These are phyloP conservation scores for Meiosimyza decipiens DNA, from an alignment of 2,888 invertebrate species.

Conservation along the genomic window DNA sequence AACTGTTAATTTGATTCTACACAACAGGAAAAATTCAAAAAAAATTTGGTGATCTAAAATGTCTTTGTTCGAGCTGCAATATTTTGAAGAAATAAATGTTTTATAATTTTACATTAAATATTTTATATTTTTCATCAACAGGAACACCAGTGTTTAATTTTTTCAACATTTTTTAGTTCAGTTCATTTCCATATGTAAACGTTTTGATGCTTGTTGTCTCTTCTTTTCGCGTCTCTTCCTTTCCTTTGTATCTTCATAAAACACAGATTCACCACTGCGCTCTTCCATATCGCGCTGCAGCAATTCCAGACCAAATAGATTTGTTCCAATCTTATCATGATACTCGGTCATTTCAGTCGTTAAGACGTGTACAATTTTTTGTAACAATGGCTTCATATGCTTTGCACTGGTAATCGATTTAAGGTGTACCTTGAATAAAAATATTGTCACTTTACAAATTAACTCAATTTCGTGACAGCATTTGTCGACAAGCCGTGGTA, in stretches of 20 bases:
- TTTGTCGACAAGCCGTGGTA: conserved; percentile 75
- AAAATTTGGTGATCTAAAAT: conserved; percentile 1
- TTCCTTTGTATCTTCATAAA: conserved; percentile 78
- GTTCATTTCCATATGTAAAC: conserved; percentile 57
- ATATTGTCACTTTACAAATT: conserved; percentile 79
- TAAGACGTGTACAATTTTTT: conserved; percentile 55
- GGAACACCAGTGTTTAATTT: background rate
- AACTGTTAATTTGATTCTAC: conserved; percentile 13
- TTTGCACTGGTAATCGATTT: conserved; percentile 81
- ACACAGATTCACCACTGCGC: conserved; percentile 79
- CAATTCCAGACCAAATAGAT: conserved; percentile 83
- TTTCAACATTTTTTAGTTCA: conserved; percentile 22
- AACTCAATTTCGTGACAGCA: conserved; percentile 81
- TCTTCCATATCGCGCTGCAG: conserved; percentile 81
- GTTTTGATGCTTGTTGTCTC: conserved; percentile 54
- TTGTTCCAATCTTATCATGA: conserved; percentile 86
- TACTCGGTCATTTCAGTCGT: conserved; percentile 58
- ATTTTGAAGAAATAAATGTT: conserved; percentile 41
- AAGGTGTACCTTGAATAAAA: conserved; percentile 81
- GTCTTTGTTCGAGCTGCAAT: conserved; percentile 2
- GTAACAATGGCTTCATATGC: conserved; percentile 69
- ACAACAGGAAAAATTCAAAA: background rate
- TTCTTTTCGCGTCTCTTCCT: conserved; percentile 73
- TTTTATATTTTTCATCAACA: conserved; percentile 31
- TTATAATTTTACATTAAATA: conserved; percentile 40